Evolutionary conservation across 1,140 invertebrate species (phyloP).

Genomic region (Drosophila pandora): DNA sequence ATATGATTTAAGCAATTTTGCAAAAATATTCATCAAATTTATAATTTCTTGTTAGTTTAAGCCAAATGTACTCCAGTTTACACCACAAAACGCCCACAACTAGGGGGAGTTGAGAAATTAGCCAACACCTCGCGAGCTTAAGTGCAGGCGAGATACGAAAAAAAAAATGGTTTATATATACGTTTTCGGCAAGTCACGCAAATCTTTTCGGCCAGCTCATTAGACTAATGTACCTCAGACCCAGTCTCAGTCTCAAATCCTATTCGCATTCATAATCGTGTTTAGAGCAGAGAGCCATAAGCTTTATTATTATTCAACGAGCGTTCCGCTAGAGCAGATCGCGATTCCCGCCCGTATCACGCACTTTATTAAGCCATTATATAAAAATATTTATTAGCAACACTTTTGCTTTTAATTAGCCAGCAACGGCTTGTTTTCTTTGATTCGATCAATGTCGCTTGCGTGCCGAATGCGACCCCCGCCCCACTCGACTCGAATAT

Average conservation of each 20-base stretch:
- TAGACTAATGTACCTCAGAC: conserved; percentile 56
- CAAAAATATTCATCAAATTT: neutral
- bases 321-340: conserved; percentile 61
- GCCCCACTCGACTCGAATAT: neutral
- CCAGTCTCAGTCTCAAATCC: conserved; percentile 25
- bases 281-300: conserved; percentile 44
- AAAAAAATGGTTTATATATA: conserved; percentile 17
- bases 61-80: conserved; percentile 31
- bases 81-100: conserved; percentile 31
- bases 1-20: neutral
- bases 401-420: conserved; percentile 74
- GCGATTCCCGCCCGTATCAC: conserved; percentile 43
- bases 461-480: conserved; percentile 60
- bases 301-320: conserved; percentile 60
- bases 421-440: conserved; percentile 55
- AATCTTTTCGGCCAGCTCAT: conserved; percentile 65
- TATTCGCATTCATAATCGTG: conserved; percentile 60
- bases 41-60: conserved; percentile 4
- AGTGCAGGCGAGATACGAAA: conserved; percentile 21
- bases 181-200: conserved; percentile 62
- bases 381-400: conserved; percentile 70
- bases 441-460: conserved; percentile 50
- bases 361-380: conserved; percentile 77
- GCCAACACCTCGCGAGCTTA: conserved; percentile 17
- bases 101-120: conserved; percentile 33